phyloP scores from a whole-genome alignment of 2,888 invertebrate species.

The Hydraecia micacea region DNA sequence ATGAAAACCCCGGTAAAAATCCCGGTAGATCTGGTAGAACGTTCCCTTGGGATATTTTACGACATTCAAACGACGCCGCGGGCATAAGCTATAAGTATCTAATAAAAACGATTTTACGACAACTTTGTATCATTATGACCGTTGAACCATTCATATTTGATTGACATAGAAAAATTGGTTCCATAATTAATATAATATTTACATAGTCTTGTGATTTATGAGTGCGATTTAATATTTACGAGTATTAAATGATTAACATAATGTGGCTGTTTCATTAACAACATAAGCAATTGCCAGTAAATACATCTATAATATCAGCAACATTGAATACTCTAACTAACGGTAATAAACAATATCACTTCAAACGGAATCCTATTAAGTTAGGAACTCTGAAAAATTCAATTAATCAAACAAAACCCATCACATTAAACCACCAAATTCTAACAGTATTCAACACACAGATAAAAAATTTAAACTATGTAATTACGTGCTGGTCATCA shows the following conservation, averaged over 20 bases:
- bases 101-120: background rate
- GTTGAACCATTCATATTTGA: background rate
- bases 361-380: background rate
- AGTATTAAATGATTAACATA: slow-evolving; percentile 22
- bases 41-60: background rate
- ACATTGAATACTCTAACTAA: background rate
- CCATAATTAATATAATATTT: slow-evolving; percentile 16
- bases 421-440: slow-evolving; percentile 22
- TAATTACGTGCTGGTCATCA: slow-evolving; percentile 60
- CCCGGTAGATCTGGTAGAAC: background rate
- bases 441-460: slow-evolving; percentile 28
- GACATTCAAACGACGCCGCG: background rate
- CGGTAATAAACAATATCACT: slow-evolving; percentile 1
- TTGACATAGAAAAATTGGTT: slow-evolving; percentile 4
- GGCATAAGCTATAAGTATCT: background rate
- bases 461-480: slow-evolving; percentile 53
- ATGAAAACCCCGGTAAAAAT: background rate
- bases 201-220: slow-evolving; percentile 11
- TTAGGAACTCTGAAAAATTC: background rate
- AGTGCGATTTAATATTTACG: slow-evolving; percentile 21
- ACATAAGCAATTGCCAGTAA: background rate
- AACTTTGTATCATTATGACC: background rate
- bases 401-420: slow-evolving; percentile 20
- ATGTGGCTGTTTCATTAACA: slow-evolving; percentile 1
- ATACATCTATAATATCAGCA: background rate